Evolutionary conservation across 2,888 invertebrate species (phyloP).

Genomic region (Hyppa rectilinea): DNA sequence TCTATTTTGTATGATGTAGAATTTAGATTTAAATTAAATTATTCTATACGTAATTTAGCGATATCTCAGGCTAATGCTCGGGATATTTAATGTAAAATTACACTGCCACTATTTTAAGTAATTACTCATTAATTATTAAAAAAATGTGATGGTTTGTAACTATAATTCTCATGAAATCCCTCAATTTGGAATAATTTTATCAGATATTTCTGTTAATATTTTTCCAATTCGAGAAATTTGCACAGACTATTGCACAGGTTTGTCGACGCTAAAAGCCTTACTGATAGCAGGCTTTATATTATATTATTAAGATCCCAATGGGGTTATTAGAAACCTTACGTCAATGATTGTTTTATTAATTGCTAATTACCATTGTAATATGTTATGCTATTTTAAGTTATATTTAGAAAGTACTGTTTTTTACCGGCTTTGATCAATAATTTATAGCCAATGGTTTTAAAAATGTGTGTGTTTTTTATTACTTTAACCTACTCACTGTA

Average conservation of each 20-base stretch:
- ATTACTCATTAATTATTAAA: too few relatives aligned
- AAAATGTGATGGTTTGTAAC: too few relatives aligned
- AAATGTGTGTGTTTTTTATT: background rate
- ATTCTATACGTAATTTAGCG: background rate
- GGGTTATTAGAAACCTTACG: too few relatives aligned
- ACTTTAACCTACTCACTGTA: background rate
- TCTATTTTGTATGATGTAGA: constrained; percentile 1
- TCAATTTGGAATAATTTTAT: too few relatives aligned
- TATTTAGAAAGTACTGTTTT: constrained; percentile 4
- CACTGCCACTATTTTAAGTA: background rate
- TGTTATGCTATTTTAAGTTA: constrained; percentile 10
- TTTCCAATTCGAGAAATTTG: too few relatives aligned
- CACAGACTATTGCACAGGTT: too few relatives aligned
- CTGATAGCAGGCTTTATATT: too few relatives aligned
- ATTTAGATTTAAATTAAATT: background rate
- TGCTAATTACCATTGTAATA: constrained; percentile 10
- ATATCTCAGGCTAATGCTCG: too few relatives aligned
- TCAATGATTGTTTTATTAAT: background rate
- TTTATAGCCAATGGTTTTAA: background rate
- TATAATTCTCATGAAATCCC: too few relatives aligned
- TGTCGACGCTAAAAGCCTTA: too few relatives aligned
- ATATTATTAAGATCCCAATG: too few relatives aligned
- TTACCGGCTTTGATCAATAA: constrained; percentile 5
- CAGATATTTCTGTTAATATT: too few relatives aligned
- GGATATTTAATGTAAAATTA: background rate